Conservation (phyloP, 2,888 invertebrate species). For the Drosophila quinaria region DNA sequence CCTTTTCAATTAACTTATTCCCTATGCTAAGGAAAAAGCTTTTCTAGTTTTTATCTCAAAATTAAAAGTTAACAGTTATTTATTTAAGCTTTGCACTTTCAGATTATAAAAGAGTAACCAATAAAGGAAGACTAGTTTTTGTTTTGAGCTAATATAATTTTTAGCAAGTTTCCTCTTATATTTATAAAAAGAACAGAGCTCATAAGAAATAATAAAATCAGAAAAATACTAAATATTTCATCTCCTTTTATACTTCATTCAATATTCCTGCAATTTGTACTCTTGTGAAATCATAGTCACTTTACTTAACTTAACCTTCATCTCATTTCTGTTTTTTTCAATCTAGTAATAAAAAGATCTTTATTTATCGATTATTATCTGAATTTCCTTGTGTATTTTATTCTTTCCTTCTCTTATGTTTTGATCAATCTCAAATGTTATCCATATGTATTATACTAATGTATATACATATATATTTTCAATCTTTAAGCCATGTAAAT, state of each 20-base stretch:
- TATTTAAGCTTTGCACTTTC: background rate
- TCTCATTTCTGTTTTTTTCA: background rate
- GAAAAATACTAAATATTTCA: too few species aligned
- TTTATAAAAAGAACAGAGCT: too few species aligned
- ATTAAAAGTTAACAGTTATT: background rate
- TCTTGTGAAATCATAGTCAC: background rate
- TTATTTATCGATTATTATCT: too few species aligned
- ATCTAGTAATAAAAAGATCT: background rate
- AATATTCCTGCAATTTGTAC: background rate
- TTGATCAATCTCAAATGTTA: too few species aligned
- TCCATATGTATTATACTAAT: too few species aligned
- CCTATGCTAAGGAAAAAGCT: background rate
- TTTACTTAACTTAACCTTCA: background rate
- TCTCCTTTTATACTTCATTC: too few species aligned
- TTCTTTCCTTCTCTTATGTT: background rate
- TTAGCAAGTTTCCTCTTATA: too few species aligned
- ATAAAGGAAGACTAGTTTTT: too few species aligned
- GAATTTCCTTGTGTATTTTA: background rate
- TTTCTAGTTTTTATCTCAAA: background rate
- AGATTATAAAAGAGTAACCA: too few species aligned
- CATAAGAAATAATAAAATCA: too few species aligned
- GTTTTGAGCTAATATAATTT: too few species aligned
- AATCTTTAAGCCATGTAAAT: background rate
- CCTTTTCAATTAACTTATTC: background rate
- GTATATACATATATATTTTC: background rate